Base-by-base conservation (phyloP, 2,797 vertebrate species). In the Rousettus madagascariensis region DNA sequence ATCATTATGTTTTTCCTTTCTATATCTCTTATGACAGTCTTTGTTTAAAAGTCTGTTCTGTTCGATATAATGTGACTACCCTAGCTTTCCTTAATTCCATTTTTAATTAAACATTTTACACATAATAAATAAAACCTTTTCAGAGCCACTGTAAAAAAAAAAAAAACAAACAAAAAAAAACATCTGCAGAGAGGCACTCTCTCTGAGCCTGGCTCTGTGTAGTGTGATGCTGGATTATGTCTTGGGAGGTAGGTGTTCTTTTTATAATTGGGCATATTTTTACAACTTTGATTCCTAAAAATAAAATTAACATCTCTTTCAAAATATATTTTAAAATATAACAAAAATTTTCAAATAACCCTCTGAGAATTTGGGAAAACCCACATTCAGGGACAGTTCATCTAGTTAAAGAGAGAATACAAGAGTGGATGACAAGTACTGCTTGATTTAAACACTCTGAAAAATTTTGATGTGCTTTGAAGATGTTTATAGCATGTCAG, bases 101-200 rank as follows among this genome's bases (percentile, higher is more conserved):
- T 97, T 98, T 99, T 99, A 99, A 99, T 99, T 99, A 99, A 99
- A 99, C 99, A 99, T 99, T 99, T 99, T 99, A 99, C 99, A 99
- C 99, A 99, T 99, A 99, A 99, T 99, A 99, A 99, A 99, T 99
- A 99, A 99, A 99, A 99, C 99, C 98, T 99, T 99, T 99, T 99
- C 99, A 99, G 99, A 99, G 99, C 99, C 99, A 99, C 98, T 99
- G 99, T 99, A 99, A 99, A 99, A 99, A 99, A 99, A 98, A 99
- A 98, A 98, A 99, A 98, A 99, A 98, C 99, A 99, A 99, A 99
- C 99, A 99, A 99, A 99, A 99, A 99, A 98, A 99, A 98, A 98
- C 98, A 90, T 77, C 98, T 97, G 98, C 98, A 98, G 98, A 98
- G 77, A 92, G 96, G 97, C 98, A 97, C 99, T 98, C 51, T 98